A percentile compares a stretch with the other conserved stretches of the same genome.
These are phyloP conservation scores for Lagocephalus sceleratus DNA, from an alignment of 2,797 vertebrate genomes.

Conservation along the genomic window DNA sequence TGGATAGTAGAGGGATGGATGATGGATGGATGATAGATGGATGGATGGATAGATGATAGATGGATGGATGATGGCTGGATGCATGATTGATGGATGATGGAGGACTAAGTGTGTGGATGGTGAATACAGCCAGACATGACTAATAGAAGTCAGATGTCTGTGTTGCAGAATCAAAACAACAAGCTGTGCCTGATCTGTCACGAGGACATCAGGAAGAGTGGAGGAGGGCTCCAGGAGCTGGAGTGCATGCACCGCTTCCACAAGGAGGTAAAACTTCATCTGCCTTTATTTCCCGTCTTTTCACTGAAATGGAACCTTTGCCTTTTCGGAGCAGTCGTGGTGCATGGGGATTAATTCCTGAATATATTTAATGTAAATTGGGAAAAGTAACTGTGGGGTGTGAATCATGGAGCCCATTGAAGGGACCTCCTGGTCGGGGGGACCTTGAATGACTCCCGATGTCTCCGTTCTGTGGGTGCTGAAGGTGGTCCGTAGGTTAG, in stretches of 20 bases:
- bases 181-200: conserved; percentile 68
- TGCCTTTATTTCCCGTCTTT: background rate
- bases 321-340: conserved; percentile 23
- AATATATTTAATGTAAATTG: conserved; percentile 36
- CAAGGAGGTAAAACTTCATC: conserved; percentile 64
- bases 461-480: conserved; percentile 43
- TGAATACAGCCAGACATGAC: no score
- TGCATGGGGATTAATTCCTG: conserved; percentile 22
- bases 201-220: conserved; percentile 56
- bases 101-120: background rate
- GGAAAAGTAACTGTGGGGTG: conserved; percentile 23
- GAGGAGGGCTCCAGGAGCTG: conserved; percentile 59
- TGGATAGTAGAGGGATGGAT: no score
- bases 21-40: no score
- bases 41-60: no score
- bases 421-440: background rate
- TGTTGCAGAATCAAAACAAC: conserved; percentile 57
- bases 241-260: conserved; percentile 72
- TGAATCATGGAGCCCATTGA: conserved; percentile 18
- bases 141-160: conserved; percentile 1
- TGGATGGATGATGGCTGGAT: no score
- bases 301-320: background rate
- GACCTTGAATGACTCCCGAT: conserved; percentile 22
- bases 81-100: no score
- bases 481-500: conserved; percentile 56